Conservation (phyloP, 2,888 invertebrate genomes). For the Aphidoletes aphidimyza region DNA sequence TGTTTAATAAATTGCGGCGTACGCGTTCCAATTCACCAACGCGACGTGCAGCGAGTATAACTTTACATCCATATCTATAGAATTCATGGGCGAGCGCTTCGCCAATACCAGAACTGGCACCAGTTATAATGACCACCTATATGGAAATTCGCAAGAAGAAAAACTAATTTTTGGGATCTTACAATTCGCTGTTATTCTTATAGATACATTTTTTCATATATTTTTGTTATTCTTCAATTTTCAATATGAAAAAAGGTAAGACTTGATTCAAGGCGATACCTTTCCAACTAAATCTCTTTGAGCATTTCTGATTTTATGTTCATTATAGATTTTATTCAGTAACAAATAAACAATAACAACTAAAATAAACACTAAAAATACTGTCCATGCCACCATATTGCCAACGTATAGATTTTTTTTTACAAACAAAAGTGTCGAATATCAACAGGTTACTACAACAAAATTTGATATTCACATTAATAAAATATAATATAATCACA, state of each 20-base stretch:
- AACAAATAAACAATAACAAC: neutral
- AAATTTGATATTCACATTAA: too few relatives aligned
- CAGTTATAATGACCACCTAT: slow-evolving; percentile 92
- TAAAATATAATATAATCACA: too few relatives aligned
- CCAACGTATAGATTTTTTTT: neutral
- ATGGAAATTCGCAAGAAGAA: too few relatives aligned
- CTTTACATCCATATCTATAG: slow-evolving; percentile 82
- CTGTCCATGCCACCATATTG: neutral
- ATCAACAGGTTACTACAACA: too few relatives aligned
- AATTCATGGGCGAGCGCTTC: slow-evolving; percentile 89
- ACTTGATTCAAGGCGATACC: neutral
- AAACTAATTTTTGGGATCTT: too few relatives aligned
- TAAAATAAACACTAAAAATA: neutral
- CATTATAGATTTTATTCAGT: neutral
- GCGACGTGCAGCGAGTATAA: slow-evolving; percentile 86
- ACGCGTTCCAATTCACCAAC: slow-evolving; percentile 83
- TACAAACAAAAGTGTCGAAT: too few relatives aligned
- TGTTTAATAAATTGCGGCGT: slow-evolving; percentile 74
- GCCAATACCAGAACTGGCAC: slow-evolving; percentile 94
- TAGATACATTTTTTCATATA: neutral
- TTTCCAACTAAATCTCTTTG: slow-evolving; percentile 3
- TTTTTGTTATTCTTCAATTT: neutral
- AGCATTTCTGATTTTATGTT: slow-evolving; percentile 48
- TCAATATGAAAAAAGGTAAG: neutral
- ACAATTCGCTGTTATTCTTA: too few relatives aligned